Evolutionary conservation across 2,113 vertebrate genomes (phyloP), one percentile per base, ranked within the genome.

Genomic region (Mola mola): DNA sequence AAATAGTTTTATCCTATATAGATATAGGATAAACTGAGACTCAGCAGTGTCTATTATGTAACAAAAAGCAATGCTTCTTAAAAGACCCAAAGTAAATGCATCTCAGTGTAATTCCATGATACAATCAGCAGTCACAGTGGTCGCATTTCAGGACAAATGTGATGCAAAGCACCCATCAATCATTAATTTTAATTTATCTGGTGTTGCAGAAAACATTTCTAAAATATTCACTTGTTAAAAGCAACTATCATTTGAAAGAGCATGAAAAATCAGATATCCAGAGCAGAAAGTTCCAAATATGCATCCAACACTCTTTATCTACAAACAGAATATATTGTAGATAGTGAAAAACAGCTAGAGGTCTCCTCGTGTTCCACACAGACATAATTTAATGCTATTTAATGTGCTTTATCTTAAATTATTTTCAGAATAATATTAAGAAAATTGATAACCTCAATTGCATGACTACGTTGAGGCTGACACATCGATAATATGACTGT

Each of bases 311-410:
- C 48, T 53, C 55, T 75, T 82, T 77, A 88, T 88, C 78, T 85
- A 75, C 50, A 71, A 73, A 79, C 16, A 7, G 21, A 38, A 59
- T 7, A 6, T 17, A 17, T 13, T 17, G 37, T 13, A 76, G 83
- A 87, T 82, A 78, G 72, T 81, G 73, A 25, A 69, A 83, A 88
- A 88, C 87, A 81, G 80, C 89, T 85, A 56, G 79, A 84, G 83
- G 88, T 88, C 84, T 74, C 50, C 11, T 38, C 38, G 52, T n/a
- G 24, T 75, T 87, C 84, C 73, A 46, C 66, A 60, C 70, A 79
- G 74, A 86, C 79, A 66, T 78, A 81, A 69, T 85, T 88, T 83
- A 88, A 89, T 91, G 78, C 85, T 79, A 60, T 84, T 89, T 85
- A 88, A 90, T 88, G 66, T 82, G 72, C 67, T 68, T 84, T 88